Base-by-base conservation (phyloP, 2,113 vertebrate genomes). In the Zosterops pallidus region DNA sequence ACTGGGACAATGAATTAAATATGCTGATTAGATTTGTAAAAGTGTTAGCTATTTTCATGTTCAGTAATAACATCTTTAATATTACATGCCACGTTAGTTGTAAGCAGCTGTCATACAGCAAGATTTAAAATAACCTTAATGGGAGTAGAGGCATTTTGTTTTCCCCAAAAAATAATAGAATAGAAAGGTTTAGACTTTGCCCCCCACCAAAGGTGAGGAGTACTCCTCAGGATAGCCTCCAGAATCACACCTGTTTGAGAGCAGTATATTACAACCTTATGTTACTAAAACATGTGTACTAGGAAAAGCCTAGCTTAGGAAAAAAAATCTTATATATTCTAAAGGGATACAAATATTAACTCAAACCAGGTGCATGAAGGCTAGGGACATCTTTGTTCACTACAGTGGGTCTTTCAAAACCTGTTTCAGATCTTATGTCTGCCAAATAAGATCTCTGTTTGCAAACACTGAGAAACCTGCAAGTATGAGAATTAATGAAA, bases 301-400 rank as follows among this genome's bases (percentile, higher is more conserved):
- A 82, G 63, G 84, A 92, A 94, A 75, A 86, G 26, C 53, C 90
- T 46, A 60, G 82, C 77, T 96, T 94, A 95, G 74, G 64, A 79
- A 95, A 82, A 63, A 63, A 81, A 93, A 50, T 86, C 85, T 88
- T 4, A 0, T 83, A 33, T 95, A 29, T 80, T 95, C 89, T 79
- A 49, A 90, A 25, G 52, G 92, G 65, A 95, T 92, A 92, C 77
- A 94, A 95, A 63, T 55, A 92, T 75, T 94, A 94, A 96, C 53
- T 90, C 69, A 90, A 93, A 92, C 55, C 86, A 96, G 69, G 90
- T 86, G 65, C 14, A 47, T 29, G 50, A 71, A 64, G 44, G 67
- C 80, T 67, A 23, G 35, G 46, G n/a, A 39, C 56, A 44, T 57
- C 84, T 86, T 91, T 59, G 68, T 76, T 94, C 90, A 20, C 46